phyloP scores from a whole-genome alignment of 1,140 invertebrate genomes.

The Heliothis virescens region DNA sequence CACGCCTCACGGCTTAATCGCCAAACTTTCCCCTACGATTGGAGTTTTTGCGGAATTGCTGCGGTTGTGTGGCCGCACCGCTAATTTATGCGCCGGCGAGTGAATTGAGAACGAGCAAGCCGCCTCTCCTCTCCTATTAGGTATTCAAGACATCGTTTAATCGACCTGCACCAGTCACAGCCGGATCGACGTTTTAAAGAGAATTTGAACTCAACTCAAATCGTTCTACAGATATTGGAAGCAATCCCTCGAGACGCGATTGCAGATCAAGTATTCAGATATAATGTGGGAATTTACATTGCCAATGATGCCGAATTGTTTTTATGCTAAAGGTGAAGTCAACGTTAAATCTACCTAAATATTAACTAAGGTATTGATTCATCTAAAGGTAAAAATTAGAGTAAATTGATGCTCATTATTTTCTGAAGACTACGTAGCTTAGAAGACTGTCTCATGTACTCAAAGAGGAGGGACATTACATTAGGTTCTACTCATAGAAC shows the following conservation, averaged over 20 bases:
- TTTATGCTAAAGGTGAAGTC: constrained; percentile 9
- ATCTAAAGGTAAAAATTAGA: too few species aligned
- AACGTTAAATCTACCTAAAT: background rate
- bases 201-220: constrained; percentile 64
- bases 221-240: constrained; percentile 60
- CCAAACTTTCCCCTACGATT: constrained; percentile 83
- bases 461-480: too few species aligned
- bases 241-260: constrained; percentile 52
- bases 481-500: too few species aligned
- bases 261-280: constrained; percentile 52
- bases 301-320: background rate
- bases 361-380: too few species aligned
- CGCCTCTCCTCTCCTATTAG: constrained; percentile 72
- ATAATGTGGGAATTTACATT: constrained; percentile 45
- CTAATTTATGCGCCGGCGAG: constrained; percentile 80
- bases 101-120: constrained; percentile 73
- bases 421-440: too few species aligned
- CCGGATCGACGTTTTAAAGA: constrained; percentile 63
- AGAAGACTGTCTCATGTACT: too few species aligned
- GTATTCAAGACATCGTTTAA: constrained; percentile 82
- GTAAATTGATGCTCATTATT: too few species aligned
- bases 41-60: constrained; percentile 83
- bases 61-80: constrained; percentile 66
- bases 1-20: constrained; percentile 83
- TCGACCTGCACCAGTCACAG: constrained; percentile 63